phyloP scores from a whole-genome alignment of 2,797 vertebrate genomes.

The Tiaroga cobitis region DNA sequence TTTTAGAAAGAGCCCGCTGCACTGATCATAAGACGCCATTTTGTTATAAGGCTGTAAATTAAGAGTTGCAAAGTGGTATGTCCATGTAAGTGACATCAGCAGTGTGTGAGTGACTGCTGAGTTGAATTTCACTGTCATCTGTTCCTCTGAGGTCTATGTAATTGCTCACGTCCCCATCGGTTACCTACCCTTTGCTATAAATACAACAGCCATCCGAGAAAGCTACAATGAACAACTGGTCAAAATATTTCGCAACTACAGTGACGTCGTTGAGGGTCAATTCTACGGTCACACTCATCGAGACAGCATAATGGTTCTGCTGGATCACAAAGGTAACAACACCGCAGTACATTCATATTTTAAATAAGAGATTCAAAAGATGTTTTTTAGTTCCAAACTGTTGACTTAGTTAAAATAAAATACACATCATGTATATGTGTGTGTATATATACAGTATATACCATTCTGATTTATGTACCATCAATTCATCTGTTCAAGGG shows the following conservation, averaged over 20 bases:
- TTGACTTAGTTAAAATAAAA: too few relatives aligned
- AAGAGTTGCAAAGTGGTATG: conserved; percentile 1
- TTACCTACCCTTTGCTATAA: conserved; percentile 81
- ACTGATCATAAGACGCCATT: background rate
- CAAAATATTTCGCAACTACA: conserved; percentile 85
- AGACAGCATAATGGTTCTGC: conserved; percentile 92
- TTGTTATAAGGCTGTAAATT: conserved; percentile 26
- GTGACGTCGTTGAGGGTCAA: conserved; percentile 84
- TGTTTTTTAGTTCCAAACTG: background rate
- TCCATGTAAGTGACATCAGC: conserved; percentile 9
- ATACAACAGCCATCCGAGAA: conserved; percentile 79
- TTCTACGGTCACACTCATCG: conserved; percentile 96
- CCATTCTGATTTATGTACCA: background rate
- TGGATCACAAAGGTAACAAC: conserved; percentile 82
- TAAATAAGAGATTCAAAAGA: background rate
- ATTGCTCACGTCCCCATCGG: conserved; percentile 94
- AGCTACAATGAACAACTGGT: conserved; percentile 87
- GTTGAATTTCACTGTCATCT: conserved; percentile 29
- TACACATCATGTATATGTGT: too few relatives aligned
- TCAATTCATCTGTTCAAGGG: conserved; percentile 69
- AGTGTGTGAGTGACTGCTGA: conserved; percentile 2
- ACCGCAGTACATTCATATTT: background rate
- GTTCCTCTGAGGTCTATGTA: conserved; percentile 83
- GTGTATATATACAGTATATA: too few relatives aligned
- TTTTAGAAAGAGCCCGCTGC: background rate